Percentiles rank a stretch among this genome's conserved stretches.
Conservation (phyloP, 2,113 vertebrate species). For the Casuarius casuarius region DNA sequence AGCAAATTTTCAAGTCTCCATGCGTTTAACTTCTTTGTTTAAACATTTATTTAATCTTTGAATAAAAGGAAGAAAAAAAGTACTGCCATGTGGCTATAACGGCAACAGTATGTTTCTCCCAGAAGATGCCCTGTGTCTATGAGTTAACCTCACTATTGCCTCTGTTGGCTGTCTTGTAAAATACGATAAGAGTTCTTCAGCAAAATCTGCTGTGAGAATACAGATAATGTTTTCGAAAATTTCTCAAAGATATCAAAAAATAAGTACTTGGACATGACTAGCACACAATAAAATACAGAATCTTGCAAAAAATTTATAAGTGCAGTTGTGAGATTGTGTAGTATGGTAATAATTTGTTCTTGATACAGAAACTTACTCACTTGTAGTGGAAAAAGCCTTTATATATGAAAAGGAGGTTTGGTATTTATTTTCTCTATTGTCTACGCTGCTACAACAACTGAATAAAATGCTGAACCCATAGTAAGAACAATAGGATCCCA, state of each 20-base stretch:
- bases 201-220: background rate
- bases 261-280: background rate
- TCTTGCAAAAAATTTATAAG: background rate
- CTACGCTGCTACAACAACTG: background rate
- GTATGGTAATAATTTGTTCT: background rate
- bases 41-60: background rate
- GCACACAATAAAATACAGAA: background rate
- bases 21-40: background rate
- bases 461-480: background rate
- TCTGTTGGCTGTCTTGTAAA: background rate
- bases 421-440: background rate
- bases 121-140: background rate
- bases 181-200: background rate
- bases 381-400: background rate
- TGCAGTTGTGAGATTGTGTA: background rate
- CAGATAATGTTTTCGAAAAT: background rate
- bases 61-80: background rate
- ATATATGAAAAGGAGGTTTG: background rate
- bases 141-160: background rate
- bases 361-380: background rate
- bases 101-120: background rate
- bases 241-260: background rate
- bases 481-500: background rate
- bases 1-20: background rate
- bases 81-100: rapidly evolving